Percentiles rank a stretch among this genome's conserved stretches.
phyloP scores from a whole-genome alignment of 1,140 invertebrate species.

The Drosophila orena region DNA sequence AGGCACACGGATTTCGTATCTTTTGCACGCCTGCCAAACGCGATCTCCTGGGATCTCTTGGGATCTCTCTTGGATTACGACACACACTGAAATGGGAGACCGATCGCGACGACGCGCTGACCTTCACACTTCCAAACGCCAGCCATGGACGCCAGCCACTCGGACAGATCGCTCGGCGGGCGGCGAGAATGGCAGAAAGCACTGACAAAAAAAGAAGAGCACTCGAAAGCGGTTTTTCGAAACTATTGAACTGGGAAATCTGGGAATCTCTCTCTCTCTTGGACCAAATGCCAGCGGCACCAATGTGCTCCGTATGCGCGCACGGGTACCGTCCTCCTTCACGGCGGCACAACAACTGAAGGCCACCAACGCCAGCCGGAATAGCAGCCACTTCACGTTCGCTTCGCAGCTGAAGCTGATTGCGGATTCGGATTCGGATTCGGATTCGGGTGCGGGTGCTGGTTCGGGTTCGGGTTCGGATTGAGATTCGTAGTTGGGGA shows the following conservation, averaged over 20 bases:
- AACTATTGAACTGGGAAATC: neutral
- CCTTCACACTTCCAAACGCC: conserved; percentile 5
- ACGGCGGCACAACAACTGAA: conserved; percentile 76
- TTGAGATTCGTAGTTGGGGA: conserved; percentile 1
- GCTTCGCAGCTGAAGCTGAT: conserved; percentile 17
- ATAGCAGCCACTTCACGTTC: conserved; percentile 5
- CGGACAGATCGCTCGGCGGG: neutral
- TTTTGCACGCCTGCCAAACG: neutral
- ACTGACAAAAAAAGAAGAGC: neutral
- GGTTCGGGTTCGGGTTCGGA: neutral
- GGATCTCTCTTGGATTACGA: neutral
- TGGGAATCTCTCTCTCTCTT: neutral
- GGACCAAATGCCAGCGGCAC: neutral
- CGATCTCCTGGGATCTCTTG: neutral
- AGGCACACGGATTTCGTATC: neutral
- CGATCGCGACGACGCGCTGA: conserved; percentile 13
- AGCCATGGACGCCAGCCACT: neutral
- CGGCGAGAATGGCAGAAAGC: neutral
- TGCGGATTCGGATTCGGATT: too few species aligned
- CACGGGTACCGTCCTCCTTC: conserved; percentile 52
- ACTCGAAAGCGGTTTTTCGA: conserved; percentile 8
- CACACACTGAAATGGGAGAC: conserved; percentile 2
- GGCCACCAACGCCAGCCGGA: conserved; percentile 38
- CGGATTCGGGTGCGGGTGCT: too few species aligned
- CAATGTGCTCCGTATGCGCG: conserved; percentile 12